Evolutionary conservation across 2,888 invertebrate genomes (phyloP).

Genomic region (Patella pellucida): DNA sequence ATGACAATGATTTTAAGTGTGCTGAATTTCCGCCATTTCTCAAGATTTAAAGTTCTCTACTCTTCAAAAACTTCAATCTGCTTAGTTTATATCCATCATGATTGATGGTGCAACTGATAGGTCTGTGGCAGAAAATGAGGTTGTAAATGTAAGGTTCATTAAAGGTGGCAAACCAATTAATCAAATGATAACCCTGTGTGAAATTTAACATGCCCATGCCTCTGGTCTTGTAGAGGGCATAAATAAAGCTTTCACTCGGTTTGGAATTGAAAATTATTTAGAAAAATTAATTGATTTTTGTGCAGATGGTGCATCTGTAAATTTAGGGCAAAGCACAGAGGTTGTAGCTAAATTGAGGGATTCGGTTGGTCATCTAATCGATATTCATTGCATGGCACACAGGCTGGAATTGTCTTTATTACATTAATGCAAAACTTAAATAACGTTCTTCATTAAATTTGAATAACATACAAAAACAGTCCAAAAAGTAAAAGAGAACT

Average conservation of each 20-base stretch:
- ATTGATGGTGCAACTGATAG: conserved; percentile 19
- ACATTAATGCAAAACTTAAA: neutral
- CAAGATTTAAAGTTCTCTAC: neutral
- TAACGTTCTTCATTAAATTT: conserved; percentile 11
- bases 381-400: too few relatives aligned
- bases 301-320: conserved; percentile 18
- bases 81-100: neutral
- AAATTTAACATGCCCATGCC: conserved; percentile 9
- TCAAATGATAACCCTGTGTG: neutral
- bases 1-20: conserved; percentile 16
- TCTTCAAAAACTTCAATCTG: neutral
- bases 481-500: conserved; percentile 10
- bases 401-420: too few relatives aligned
- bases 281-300: conserved; percentile 8
- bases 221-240: neutral
- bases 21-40: neutral
- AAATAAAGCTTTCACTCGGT: too few relatives aligned
- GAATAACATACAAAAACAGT: conserved; percentile 16
- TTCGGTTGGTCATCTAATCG: neutral
- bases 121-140: conserved; percentile 14
- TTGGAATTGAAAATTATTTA: too few relatives aligned
- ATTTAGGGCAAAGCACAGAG: conserved; percentile 8
- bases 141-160: neutral
- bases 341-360: neutral
- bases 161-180: neutral